Evolutionary conservation across 2,113 vertebrate species (phyloP), one percentile per base, ranked within the genome.

Genomic region (Lepidothrix coronata): DNA sequence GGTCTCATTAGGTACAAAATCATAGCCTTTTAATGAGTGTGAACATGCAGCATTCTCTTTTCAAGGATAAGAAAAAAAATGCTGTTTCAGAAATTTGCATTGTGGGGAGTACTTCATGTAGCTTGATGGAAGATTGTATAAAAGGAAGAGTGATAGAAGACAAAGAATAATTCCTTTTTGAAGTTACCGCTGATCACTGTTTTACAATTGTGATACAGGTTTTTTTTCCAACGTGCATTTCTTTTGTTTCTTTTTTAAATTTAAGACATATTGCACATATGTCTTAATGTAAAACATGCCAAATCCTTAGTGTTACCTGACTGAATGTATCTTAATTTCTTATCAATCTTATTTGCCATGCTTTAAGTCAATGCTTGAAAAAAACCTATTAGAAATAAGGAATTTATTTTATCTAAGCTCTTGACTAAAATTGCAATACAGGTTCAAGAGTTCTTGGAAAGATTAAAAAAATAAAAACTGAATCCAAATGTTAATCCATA

Each of bases 401-500:
- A 90, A 91, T 96, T 59, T 94, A 95, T 96, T 98, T 96, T 91
- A 94, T 93, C 58, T 43, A 52, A 46, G 39, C 89, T 91, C 83
- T 83, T 27, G 27, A 91, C 92, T 94, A 93, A 92, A 97, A 96
- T 96, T 98, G 91, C 82, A 71, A 52, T 76, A 48, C 68, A 95
- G 43, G 97, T 98, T 98, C 97, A 98, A 98, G 95, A 97, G 97
- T 98, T 98, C 97, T 96, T 97, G 79, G 72, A 98, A 97, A 96
- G 71, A 97, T 91, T 95, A 66, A 91, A 97, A 98, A 98, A 96
- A 89, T 92, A 97, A 97, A 97, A 98, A 96, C 5, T 52, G 79
- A 97, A 97, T 97, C 92, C 95, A 96, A 98, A 96, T 97, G 96
- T 97, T 98, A 98, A 98, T 98, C 97, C 93, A 98, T 98, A 98